A percentile compares a stretch with the other conserved stretches of the same genome.
These are phyloP conservation scores for Tyrannus savana DNA, from an alignment of 2,113 vertebrate genomes.

Conservation along the genomic window DNA sequence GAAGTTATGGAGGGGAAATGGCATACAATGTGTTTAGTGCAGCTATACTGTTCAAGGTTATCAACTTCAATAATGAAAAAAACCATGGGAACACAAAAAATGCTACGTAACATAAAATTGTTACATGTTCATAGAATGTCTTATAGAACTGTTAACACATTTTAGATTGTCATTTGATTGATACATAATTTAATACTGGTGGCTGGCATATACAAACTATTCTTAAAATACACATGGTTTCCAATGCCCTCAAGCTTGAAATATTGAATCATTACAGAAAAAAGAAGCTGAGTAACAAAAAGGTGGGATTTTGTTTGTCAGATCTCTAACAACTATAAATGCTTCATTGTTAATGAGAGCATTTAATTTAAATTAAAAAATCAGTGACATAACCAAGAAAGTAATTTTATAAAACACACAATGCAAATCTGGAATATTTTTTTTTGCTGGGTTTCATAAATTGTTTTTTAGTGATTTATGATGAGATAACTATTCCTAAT, in stretches of 20 bases:
- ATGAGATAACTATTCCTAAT: background rate
- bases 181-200: background rate
- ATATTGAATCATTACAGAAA: background rate
- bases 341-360: background rate
- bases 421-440: background rate
- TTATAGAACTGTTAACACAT: background rate
- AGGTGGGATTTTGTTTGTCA: background rate
- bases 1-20: background rate
- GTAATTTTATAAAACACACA: background rate
- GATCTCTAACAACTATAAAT: background rate
- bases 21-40: background rate
- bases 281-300: background rate
- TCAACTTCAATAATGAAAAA: background rate
- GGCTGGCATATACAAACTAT: background rate
- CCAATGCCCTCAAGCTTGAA: background rate
- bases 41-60: background rate
- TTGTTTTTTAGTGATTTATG: background rate
- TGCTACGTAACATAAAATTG: background rate
- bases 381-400: background rate
- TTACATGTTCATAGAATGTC: background rate
- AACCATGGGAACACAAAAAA: background rate
- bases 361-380: background rate
- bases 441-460: background rate
- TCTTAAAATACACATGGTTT: background rate
- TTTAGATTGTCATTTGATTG: background rate